Evolutionary conservation across 2,797 vertebrate species (phyloP).

Genomic region (Mormyrus hasselquistii): DNA sequence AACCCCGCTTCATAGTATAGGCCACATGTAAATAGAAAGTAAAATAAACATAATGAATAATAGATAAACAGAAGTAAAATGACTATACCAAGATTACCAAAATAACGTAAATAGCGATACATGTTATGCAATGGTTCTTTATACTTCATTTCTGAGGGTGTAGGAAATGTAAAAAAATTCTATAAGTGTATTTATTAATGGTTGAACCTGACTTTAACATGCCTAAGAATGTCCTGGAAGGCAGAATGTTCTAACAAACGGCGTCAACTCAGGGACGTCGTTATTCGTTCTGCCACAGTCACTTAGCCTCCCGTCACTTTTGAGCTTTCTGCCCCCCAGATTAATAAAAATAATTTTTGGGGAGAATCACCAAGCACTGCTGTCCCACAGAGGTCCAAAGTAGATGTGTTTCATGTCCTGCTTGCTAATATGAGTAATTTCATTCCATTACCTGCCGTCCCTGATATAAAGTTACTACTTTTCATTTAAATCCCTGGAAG

Average conservation of each 20-base stretch:
- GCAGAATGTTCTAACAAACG: background rate
- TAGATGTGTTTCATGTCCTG: background rate
- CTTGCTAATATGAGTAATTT: background rate
- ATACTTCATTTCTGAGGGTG: background rate
- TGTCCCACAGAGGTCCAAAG: background rate
- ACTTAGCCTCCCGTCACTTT: background rate
- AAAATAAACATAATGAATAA: background rate
- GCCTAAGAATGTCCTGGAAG: background rate
- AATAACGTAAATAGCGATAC: background rate
- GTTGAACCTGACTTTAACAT: background rate
- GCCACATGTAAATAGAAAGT: background rate
- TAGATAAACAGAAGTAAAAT: background rate
- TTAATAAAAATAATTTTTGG: background rate
- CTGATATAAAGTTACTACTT: background rate
- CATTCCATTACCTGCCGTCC: background rate
- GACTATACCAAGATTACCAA: background rate
- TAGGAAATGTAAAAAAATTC: background rate
- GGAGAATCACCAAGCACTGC: background rate
- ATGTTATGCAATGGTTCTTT: background rate
- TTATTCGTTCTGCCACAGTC: background rate
- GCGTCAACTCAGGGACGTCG: background rate
- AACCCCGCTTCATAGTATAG: too few relatives aligned
- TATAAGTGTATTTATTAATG: background rate
- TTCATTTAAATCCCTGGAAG: background rate
- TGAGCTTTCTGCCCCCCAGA: background rate